phyloP scores from a whole-genome alignment of 2,113 vertebrate genomes.

The Lepidothrix coronata region DNA sequence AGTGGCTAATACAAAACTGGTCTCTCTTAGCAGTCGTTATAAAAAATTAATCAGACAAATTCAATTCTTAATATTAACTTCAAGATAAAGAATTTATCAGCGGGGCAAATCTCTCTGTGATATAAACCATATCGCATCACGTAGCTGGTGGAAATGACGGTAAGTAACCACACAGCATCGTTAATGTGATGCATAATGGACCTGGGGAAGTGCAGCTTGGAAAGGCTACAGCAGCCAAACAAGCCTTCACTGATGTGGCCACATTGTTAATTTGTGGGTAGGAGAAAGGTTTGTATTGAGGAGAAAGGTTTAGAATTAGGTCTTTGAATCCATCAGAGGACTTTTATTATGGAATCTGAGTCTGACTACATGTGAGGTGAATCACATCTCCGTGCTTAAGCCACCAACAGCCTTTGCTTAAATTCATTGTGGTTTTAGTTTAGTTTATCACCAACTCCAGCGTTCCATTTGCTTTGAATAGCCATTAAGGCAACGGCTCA shows the following conservation, averaged over 20 bases:
- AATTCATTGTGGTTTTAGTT: not conserved
- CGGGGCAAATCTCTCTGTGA: not conserved
- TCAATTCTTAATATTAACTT: not conserved
- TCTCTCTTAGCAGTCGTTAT: not conserved
- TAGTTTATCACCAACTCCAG: not conserved
- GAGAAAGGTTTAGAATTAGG: not conserved
- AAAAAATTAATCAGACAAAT: not conserved
- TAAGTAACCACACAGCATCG: not conserved
- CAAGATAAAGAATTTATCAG: not conserved
- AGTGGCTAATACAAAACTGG: not conserved
- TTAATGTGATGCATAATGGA: not conserved
- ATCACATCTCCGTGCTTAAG: not conserved
- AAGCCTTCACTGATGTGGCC: not conserved
- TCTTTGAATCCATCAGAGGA: not conserved
- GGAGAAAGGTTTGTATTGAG: not conserved
- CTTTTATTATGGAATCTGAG: not conserved
- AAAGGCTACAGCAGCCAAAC: not conserved
- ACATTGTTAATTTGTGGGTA: accelerated
- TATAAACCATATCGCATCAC: not conserved
- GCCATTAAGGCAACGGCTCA: not conserved
- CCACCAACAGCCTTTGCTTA: not conserved
- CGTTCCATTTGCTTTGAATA: not conserved
- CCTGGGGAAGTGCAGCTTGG: not conserved
- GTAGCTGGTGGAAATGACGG: not conserved
- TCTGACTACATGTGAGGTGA: not conserved